phyloP scores from a whole-genome alignment of 2,888 invertebrate genomes.

The Hypolimnas misippus region DNA sequence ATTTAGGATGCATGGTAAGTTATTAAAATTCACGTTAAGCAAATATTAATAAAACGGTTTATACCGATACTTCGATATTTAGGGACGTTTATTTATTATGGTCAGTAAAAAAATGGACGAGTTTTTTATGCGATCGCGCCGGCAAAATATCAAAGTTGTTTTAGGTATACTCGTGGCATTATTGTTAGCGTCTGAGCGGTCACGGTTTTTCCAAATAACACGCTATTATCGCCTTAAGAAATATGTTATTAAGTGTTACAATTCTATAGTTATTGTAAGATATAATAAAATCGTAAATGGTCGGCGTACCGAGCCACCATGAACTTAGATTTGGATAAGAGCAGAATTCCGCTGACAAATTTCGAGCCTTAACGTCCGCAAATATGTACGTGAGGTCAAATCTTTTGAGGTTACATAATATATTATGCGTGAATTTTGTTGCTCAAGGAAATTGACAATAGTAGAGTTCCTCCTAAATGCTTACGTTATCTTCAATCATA shows the following conservation, averaged over 20 bases:
- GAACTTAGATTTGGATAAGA: slow-evolving; percentile 71
- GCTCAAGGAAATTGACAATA: slow-evolving; percentile 43
- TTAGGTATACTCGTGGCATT: slow-evolving; percentile 54
- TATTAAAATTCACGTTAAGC: slow-evolving; percentile 18
- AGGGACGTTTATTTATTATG: slow-evolving; percentile 24
- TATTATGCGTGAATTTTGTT: slow-evolving; percentile 42
- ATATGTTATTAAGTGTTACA: slow-evolving; percentile 33
- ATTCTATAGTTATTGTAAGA: slow-evolving; percentile 28
- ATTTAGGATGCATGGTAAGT: slow-evolving; percentile 29
- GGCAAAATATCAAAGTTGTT: slow-evolving; percentile 71
- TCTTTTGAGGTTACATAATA: slow-evolving; percentile 43
- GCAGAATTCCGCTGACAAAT: slow-evolving; percentile 72
- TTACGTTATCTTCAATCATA: slow-evolving; percentile 25
- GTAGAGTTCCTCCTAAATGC: slow-evolving; percentile 24
- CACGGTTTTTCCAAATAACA: slow-evolving; percentile 31
- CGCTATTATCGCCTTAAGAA: slow-evolving; percentile 38
- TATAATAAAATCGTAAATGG: slow-evolving; percentile 23
- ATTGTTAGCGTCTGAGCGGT: slow-evolving; percentile 34
- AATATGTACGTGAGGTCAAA: slow-evolving; percentile 51
- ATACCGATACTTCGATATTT: slow-evolving; percentile 21
- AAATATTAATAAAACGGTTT: slow-evolving; percentile 8
- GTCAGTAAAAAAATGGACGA: slow-evolving; percentile 45
- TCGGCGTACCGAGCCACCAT: slow-evolving; percentile 64
- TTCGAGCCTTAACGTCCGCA: slow-evolving; percentile 54
- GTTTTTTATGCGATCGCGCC: slow-evolving; percentile 57